Conservation (phyloP, 1,140 invertebrate species). For the Plutomurus gul region DNA sequence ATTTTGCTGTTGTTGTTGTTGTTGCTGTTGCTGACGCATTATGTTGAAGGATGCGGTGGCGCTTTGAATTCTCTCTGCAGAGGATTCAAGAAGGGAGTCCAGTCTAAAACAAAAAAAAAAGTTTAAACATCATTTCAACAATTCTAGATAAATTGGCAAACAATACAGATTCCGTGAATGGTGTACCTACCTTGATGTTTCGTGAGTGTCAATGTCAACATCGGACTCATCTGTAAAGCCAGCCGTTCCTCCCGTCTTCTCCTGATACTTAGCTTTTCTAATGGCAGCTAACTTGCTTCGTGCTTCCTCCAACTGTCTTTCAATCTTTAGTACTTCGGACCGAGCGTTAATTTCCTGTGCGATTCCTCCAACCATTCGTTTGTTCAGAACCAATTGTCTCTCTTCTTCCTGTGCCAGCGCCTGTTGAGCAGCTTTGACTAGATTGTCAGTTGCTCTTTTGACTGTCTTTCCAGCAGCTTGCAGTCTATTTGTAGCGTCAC, state of each 20-base stretch:
- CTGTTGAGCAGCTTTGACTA: constrained; percentile 91
- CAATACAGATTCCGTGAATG: too few species aligned
- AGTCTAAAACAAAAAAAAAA: constrained; percentile 46
- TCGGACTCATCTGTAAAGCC: constrained; percentile 57
- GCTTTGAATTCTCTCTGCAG: constrained; percentile 53
- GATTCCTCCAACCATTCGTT: constrained; percentile 89
- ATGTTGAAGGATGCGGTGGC: constrained; percentile 53
- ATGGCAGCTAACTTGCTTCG: constrained; percentile 83
- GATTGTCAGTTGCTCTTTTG: constrained; percentile 94
- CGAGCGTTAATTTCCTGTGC: constrained; percentile 88
- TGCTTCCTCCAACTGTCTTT: constrained; percentile 90
- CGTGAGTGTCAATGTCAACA: constrained; percentile 49
- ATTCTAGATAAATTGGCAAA: background rate
- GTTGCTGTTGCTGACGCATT: constrained; percentile 48
- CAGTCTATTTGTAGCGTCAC: constrained; percentile 87
- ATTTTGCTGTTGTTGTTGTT: constrained; percentile 8
- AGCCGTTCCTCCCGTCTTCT: constrained; percentile 61
- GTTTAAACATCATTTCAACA: constrained; percentile 17
- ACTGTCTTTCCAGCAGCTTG: constrained; percentile 94
- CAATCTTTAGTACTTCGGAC: constrained; percentile 55
- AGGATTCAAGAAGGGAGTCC: constrained; percentile 55
- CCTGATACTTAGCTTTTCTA: constrained; percentile 80
- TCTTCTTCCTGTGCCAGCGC: constrained; percentile 90
- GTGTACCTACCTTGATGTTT: constrained; percentile 42
- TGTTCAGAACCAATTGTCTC: constrained; percentile 82